Percentiles rank a stretch among this genome's conserved stretches.
Evolutionary conservation across 2,113 vertebrate genomes (phyloP).

Genomic region (Hyla sarda): DNA sequence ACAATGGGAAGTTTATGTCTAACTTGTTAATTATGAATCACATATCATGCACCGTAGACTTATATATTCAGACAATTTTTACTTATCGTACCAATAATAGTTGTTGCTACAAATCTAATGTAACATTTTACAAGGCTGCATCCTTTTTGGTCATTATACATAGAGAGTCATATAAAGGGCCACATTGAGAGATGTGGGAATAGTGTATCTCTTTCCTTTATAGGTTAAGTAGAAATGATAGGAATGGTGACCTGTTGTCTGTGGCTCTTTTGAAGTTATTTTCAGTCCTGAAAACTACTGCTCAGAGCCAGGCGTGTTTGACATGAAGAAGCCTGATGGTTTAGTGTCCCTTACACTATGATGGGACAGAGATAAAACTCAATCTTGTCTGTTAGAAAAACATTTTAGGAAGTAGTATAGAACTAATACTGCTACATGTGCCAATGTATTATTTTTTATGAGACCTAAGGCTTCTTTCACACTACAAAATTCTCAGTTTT

Average conservation of each 20-base stretch:
- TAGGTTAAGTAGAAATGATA: slow-evolving; percentile 38
- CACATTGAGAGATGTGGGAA: neutral
- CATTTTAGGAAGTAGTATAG: neutral
- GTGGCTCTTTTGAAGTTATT: slow-evolving; percentile 36
- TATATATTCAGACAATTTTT: too few relatives aligned
- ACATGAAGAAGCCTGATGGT: neutral
- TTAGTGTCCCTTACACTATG: neutral
- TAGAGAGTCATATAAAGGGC: neutral
- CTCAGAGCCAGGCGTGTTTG: neutral
- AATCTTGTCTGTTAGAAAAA: neutral
- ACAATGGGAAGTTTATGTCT: too few relatives aligned
- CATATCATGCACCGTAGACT: too few relatives aligned
- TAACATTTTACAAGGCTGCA: too few relatives aligned
- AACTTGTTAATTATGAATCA: too few relatives aligned
- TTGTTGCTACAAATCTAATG: too few relatives aligned
- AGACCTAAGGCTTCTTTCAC: too few relatives aligned
- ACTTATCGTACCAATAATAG: too few relatives aligned
- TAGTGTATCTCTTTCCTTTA: neutral
- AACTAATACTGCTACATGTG: neutral
- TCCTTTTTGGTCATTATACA: too few relatives aligned
- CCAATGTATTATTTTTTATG: neutral
- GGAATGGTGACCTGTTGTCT: slow-evolving; percentile 45
- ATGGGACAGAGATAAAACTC: neutral
- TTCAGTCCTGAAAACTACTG: slow-evolving; percentile 19
- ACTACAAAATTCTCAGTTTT: too few relatives aligned